Evolutionary conservation across 1,140 invertebrate species (phyloP), one percentile per base, ranked within the genome.

Genomic region (Rhagoletis pomonella): DNA sequence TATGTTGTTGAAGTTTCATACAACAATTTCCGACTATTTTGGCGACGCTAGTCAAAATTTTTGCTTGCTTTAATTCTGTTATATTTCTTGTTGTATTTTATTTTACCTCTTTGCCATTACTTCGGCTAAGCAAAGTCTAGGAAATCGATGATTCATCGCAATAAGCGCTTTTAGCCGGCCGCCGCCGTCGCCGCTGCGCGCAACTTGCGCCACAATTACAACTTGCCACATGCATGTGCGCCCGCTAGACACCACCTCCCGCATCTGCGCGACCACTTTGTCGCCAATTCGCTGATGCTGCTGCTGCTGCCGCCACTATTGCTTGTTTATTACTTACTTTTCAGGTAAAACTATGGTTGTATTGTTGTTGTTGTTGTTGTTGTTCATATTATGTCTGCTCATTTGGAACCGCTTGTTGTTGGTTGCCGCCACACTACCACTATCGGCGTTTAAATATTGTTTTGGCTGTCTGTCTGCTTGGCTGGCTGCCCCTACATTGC

Each of bases 241-340:
- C 47, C 47, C 69, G 44, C 69, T 50, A 73, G 9, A 42, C 64
- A 39, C 29, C 6, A 29, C 50, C 29, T 7, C 64, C 5, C 29
- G 39, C 29, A 62, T 29, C 64, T 4, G n/a, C 29, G 5, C 50
- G 50, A 55, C 73, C 7, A 7, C 73, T 10, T 1, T 7, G 55
- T n/a, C 47, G 73, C n/a, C 44, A 81, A 55, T 50, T 81, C 47
- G 47, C 42, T n/a, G 39, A 12, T 17, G 69, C 44, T n/a, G 47
- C 69, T 77, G 69, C 14, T 29, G 29, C 29, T 29, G 29, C 29
- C 29, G 29, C 29, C 29, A 39, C 65, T 39, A 29, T 42, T 55
- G 47, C 73, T 81, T 81, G 73, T 81, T 81, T 81, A 81, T 81
- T 81, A 81, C 47, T 81, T 81, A 81, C 73, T 81, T 55, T 47